Evolutionary conservation across 2,888 invertebrate genomes (phyloP), one percentile per base, ranked within the genome.

Genomic region (Meteorus colon): DNA sequence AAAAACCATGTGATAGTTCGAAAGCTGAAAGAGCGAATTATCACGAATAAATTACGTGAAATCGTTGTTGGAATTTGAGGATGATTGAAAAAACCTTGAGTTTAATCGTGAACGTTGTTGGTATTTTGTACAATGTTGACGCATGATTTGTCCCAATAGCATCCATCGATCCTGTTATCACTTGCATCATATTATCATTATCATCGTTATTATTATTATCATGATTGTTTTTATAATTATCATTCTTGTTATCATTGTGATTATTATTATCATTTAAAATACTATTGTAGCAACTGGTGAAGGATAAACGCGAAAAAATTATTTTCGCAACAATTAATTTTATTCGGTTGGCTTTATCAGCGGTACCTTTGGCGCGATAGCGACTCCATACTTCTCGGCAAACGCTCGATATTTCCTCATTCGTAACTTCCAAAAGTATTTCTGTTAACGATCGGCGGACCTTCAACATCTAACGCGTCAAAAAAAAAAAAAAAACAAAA

Each of bases 351-450:
- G 83, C 84, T 86, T 81, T 81, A 85, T 87, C 87, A 86, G 85
- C 85, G 92, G 93, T 95, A 96, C 96, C 96, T 96, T 96, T 95
- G 88, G 91, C 89, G 91, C 93, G 92, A 87, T 94, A 93, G 91
- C 94, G 94, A 92, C 93, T 94, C 91, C 95, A 92, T 89, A 96
- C 95, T 91, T 97, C 97, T 90, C 94, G 93, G 90, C 96, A 96
- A 87, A 97, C 94, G 86, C 92, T 92, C 86, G 93, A 92, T 88
- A 98, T 96, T 92, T 97, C 96, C 90, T 95, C 94, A 90, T 95
- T 96, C 31, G 98, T 98, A 85, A 98, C 98, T 90, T 97, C 97
- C 84, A 98, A 92, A 78, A 99, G 93, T 86, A 98, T 95, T 91
- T 98, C 97, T 41, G 98, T 98, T 90, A 98, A 92, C 82, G 95